Evolutionary conservation across 2,888 invertebrate species (phyloP).

Genomic region (Sisyra terminalis): DNA sequence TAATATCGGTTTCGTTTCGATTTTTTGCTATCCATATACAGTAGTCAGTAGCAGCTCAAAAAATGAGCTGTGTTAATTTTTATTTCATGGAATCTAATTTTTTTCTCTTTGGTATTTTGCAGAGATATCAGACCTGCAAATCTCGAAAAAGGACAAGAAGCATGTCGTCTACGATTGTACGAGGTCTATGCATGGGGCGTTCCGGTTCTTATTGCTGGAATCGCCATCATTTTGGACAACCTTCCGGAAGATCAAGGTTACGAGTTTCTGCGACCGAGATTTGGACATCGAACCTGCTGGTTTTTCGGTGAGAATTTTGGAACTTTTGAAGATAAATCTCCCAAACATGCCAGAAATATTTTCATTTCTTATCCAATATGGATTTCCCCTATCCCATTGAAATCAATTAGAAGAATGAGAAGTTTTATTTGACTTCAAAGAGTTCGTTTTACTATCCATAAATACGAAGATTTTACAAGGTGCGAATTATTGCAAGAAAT

Average conservation of each 20-base stretch:
- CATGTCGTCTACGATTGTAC: slow-evolving; percentile 61
- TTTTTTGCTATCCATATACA: too few relatives aligned
- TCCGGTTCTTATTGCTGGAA: slow-evolving; percentile 56
- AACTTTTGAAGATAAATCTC: slow-evolving; percentile 2
- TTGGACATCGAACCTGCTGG: slow-evolving; percentile 67
- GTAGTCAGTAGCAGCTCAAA: too few relatives aligned
- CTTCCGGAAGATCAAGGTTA: slow-evolving; percentile 38
- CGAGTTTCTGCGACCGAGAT: slow-evolving; percentile 55
- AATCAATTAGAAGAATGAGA: too few relatives aligned
- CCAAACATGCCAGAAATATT: too few relatives aligned
- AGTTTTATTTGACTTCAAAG: too few relatives aligned
- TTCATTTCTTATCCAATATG: too few relatives aligned
- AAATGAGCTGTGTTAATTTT: too few relatives aligned
- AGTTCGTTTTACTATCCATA: too few relatives aligned
- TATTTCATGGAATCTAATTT: background rate
- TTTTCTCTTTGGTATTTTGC: slow-evolving; percentile 18
- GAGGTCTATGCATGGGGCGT: slow-evolving; percentile 76
- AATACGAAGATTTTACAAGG: too few relatives aligned
- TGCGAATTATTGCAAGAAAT: too few relatives aligned
- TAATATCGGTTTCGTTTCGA: too few relatives aligned
- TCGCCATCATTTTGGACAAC: slow-evolving; percentile 56
- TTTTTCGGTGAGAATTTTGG: slow-evolving; percentile 47
- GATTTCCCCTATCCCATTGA: too few relatives aligned
- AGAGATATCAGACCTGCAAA: slow-evolving; percentile 73
- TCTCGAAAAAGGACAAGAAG: slow-evolving; percentile 71